phyloP scores from a whole-genome alignment of 1,140 invertebrate species.

The Choristoneura fumiferana region DNA sequence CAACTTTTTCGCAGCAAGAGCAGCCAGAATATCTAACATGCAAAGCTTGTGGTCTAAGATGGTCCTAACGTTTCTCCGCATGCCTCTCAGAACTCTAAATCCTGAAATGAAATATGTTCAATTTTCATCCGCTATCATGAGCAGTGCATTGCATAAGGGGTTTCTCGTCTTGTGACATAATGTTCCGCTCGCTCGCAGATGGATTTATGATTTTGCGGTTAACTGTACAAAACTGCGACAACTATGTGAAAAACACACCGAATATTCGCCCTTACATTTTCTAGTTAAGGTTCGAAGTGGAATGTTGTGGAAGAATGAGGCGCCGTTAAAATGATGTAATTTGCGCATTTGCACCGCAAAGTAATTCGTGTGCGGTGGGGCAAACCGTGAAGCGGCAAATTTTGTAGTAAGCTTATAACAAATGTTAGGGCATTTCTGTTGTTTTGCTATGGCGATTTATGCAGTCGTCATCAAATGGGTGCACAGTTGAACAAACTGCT shows the following conservation, averaged over 20 bases:
- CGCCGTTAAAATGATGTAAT: conserved; percentile 1
- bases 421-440: too few species aligned
- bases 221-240: conserved; percentile 14
- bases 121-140: too few species aligned
- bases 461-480: too few species aligned
- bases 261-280: background rate
- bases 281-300: background rate
- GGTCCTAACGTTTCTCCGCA: too few species aligned
- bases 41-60: too few species aligned
- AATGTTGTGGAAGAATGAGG: background rate
- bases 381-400: conserved; percentile 9
- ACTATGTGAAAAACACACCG: background rate
- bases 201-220: conserved; percentile 14
- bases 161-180: conserved; percentile 13
- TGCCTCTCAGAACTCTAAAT: too few species aligned
- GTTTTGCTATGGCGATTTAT: too few species aligned
- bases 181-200: background rate
- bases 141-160: background rate
- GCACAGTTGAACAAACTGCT: too few species aligned
- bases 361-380: conserved; percentile 11
- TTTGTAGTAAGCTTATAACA: background rate
- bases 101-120: too few species aligned
- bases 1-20: too few species aligned
- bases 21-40: too few species aligned
- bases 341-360: conserved; percentile 9